These are phyloP conservation scores for Saxidomus purpurata DNA, from an alignment of 1,140 invertebrate genomes.

Conservation along the genomic window DNA sequence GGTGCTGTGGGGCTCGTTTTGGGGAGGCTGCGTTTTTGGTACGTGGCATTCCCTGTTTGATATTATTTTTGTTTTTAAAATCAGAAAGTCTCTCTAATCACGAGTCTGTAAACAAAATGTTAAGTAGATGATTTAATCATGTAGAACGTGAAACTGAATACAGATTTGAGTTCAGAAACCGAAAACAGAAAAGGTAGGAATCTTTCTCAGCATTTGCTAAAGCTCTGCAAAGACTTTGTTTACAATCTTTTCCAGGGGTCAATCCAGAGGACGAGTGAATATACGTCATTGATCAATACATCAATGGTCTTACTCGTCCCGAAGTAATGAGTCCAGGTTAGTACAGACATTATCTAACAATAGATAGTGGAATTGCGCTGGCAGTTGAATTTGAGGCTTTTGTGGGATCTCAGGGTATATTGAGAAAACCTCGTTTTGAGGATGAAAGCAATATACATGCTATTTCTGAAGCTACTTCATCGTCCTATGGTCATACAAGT, in stretches of 20 bases:
- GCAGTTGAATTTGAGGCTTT: constrained; percentile 62
- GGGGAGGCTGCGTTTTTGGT: too few relatives aligned
- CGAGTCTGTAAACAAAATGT: background rate
- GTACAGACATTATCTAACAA: constrained; percentile 1
- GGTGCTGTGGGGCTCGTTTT: too few relatives aligned
- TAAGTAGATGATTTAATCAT: constrained; percentile 54
- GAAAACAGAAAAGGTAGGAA: constrained; percentile 11
- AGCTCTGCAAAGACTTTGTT: too few relatives aligned
- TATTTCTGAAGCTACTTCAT: background rate
- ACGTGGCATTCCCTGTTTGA: too few relatives aligned
- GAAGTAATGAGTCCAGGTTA: constrained; percentile 21
- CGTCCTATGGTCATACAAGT: too few relatives aligned
- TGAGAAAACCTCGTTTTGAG: too few relatives aligned
- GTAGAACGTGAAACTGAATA: constrained; percentile 54
- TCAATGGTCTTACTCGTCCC: constrained; percentile 23
- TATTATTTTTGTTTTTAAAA: too few relatives aligned
- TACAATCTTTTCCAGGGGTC: too few relatives aligned
- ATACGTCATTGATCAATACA: constrained; percentile 42
- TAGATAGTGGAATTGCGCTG: constrained; percentile 45
- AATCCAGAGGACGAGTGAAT: too few relatives aligned
- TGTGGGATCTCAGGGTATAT: too few relatives aligned
- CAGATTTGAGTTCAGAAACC: constrained; percentile 55
- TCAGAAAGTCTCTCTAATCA: too few relatives aligned
- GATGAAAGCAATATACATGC: background rate
- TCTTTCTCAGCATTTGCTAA: constrained; percentile 28